Percentiles rank a stretch among this genome's conserved stretches.
phyloP scores from a whole-genome alignment of 2,888 invertebrate genomes.

The Lepidonotus clava region DNA sequence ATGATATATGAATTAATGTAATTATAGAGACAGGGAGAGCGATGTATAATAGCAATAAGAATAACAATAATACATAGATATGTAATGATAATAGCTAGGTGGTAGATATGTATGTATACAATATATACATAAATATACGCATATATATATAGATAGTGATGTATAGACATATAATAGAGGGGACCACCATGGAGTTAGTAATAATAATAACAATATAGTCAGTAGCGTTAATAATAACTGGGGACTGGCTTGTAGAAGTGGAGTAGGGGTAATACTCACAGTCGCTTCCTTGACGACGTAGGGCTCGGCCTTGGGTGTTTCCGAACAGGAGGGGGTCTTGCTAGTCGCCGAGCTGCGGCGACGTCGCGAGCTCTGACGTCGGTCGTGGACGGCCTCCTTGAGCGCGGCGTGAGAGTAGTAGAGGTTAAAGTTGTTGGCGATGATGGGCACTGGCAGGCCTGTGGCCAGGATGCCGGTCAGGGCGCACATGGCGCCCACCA shows the following conservation, averaged over 20 bases:
- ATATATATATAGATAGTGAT: background rate
- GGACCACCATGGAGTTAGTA: background rate
- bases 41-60: background rate
- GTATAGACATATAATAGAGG: background rate
- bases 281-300: conserved; percentile 55
- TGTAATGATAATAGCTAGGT: too few species aligned
- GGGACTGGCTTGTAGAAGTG: too few species aligned
- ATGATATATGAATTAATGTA: background rate
- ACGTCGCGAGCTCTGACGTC: conserved; percentile 38
- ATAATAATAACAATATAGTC: too few species aligned
- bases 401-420: conserved; percentile 67
- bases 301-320: conserved; percentile 42
- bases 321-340: conserved; percentile 19
- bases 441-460: conserved; percentile 74
- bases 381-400: conserved; percentile 60
- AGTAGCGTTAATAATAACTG: too few species aligned
- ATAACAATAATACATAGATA: background rate
- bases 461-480: conserved; percentile 72
- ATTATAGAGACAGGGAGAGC: background rate
- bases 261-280: conserved; percentile 17
- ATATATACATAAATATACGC: background rate
- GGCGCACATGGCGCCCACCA: conserved; percentile 72
- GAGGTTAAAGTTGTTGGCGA: conserved; percentile 71
- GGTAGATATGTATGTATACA: conserved; percentile 1
- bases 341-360: conserved; percentile 29